Evolutionary conservation across 2,888 invertebrate species (phyloP).

Genomic region (Andrena flavipes): DNA sequence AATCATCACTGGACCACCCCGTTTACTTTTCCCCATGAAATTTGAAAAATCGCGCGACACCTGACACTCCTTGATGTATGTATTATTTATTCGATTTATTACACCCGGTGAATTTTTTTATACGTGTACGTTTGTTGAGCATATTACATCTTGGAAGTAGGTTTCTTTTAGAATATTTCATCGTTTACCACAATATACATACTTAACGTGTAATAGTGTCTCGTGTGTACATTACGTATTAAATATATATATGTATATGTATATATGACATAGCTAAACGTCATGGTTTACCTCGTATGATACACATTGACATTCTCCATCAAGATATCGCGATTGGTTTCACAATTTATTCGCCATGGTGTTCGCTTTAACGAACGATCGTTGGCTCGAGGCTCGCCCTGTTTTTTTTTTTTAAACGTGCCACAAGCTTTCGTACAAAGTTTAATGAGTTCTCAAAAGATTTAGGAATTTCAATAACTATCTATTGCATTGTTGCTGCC

Average conservation of each 20-base stretch:
- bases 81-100: conserved; percentile 37
- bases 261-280: conserved; percentile 68
- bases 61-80: conserved; percentile 63
- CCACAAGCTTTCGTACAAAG: conserved; percentile 59
- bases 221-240: conserved; percentile 67
- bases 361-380: conserved; percentile 53
- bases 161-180: conserved; percentile 80
- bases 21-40: conserved; percentile 4
- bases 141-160: conserved; percentile 78
- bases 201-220: conserved; percentile 68
- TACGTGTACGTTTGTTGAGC: conserved; percentile 74
- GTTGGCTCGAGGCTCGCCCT: conserved; percentile 38
- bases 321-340: conserved; percentile 56
- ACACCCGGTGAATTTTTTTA: conserved; percentile 55
- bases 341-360: not conserved
- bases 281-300: conserved; percentile 77
- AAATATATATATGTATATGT: conserved; percentile 67
- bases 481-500: conserved; percentile 75
- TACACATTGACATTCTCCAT: conserved; percentile 80
- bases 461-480: conserved; percentile 70
- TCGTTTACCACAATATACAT: conserved; percentile 76
- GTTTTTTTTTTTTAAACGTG: conserved; percentile 28
- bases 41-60: conserved; percentile 33
- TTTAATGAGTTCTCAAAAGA: conserved; percentile 63
- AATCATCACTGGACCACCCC: not conserved